Conservation (phyloP, 2,113 vertebrate species). For the Rhadina sibilatrix region DNA sequence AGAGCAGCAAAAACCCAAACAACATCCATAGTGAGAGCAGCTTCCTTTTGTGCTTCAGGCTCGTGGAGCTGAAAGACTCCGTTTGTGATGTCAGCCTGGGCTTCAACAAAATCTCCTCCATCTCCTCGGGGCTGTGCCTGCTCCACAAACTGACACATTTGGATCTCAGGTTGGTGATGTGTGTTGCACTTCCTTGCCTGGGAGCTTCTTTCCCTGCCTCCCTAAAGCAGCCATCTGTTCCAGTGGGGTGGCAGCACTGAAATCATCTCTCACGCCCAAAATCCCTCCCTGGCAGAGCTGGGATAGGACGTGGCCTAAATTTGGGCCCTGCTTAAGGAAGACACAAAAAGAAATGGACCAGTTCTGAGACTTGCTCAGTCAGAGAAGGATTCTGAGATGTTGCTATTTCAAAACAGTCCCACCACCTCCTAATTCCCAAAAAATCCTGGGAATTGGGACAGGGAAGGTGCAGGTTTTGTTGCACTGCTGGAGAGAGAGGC, state of each 20-base stretch:
- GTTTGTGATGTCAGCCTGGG: constrained; percentile 84
- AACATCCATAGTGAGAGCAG: not conserved
- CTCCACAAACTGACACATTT: constrained; percentile 85
- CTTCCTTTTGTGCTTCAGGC: constrained; percentile 70
- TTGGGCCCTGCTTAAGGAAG: not conserved
- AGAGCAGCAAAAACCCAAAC: no score
- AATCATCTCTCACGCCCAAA: not conserved
- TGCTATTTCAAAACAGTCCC: not conserved
- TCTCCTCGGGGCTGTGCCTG: constrained; percentile 78
- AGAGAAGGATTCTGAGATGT: not conserved
- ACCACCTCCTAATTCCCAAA: no score
- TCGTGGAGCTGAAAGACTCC: constrained; percentile 81
- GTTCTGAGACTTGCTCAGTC: not conserved
- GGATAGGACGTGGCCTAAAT: not conserved
- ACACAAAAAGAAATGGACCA: accelerated
- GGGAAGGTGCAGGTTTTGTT: not conserved
- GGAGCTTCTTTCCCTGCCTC: not conserved
- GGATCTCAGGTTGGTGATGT: constrained; percentile 84
- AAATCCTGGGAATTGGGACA: not conserved
- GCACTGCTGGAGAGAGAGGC: not conserved
- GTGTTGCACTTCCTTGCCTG: not conserved
- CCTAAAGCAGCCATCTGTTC: not conserved
- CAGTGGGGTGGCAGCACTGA: not conserved
- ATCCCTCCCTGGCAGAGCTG: not conserved
- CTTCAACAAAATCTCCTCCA: constrained; percentile 87